phyloP scores from a whole-genome alignment of 2,888 invertebrate species.

The Parapristionchus giblindavisi region DNA sequence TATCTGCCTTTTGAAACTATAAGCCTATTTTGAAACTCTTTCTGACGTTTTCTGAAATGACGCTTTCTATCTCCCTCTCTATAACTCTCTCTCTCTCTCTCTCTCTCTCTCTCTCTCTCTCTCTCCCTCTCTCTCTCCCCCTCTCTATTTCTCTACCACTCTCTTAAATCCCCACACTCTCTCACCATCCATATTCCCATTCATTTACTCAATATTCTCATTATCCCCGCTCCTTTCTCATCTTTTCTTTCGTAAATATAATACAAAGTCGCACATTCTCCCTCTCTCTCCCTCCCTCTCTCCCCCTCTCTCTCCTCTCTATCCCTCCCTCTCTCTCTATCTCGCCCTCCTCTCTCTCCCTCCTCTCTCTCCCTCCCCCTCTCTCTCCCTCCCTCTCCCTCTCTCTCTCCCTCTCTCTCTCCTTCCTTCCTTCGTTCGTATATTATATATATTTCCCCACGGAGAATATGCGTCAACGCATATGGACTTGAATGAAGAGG shows the following conservation, averaged over 20 bases:
- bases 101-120: neutral
- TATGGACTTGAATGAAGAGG: too few species aligned
- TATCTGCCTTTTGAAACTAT: too few species aligned
- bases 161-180: neutral
- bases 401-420: constrained; percentile 2
- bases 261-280: neutral
- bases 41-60: neutral
- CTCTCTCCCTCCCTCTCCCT: neutral
- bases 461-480: constrained; percentile 13
- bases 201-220: too few species aligned
- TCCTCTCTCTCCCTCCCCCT: neutral
- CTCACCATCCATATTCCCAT: too few species aligned
- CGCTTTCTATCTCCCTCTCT: neutral
- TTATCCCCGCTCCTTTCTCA: too few species aligned
- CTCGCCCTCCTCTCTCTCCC: too few species aligned
- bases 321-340: neutral
- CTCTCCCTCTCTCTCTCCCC: neutral
- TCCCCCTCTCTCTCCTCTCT: neutral
- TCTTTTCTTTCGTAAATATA: too few species aligned
- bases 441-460: constrained; percentile 3
- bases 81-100: neutral
- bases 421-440: too few species aligned
- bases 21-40: neutral
- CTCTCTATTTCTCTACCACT: neutral
- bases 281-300: neutral